Evolutionary conservation across 2,888 invertebrate genomes (phyloP), one percentile per base, ranked within the genome.

Genomic region (Pandemis heparana): DNA sequence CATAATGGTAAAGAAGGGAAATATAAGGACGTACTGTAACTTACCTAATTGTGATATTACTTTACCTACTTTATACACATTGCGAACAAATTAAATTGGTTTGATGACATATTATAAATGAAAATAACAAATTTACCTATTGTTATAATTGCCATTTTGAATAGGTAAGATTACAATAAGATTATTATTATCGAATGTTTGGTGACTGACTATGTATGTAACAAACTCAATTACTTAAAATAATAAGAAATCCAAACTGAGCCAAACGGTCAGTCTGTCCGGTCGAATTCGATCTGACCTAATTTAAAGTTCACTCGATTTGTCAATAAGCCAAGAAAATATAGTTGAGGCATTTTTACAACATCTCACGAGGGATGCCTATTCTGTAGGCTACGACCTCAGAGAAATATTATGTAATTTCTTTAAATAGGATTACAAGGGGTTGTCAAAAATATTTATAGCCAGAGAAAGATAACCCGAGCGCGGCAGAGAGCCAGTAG

Each of bases 181-280:
- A 32, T 32, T 43, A 43, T 1, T 0, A n/a, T 6, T n/a, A 48
- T 12, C 46, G 14, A 46, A n/a, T 48, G n/a, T 48, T n/a, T 6
- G 1, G 14, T 6, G 6, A 48, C 14, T 48, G n/a, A n/a, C n/a
- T n/a, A n/a, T n/a, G n/a, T n/a, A 48, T 6, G 6, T 6, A 1
- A 48, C 14, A 18, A 53, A 53, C 8, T 18, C 12, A 43, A 53
- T 18, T 18, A 53, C 18, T 18, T 56, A 39, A 46, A 10, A 68
- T 59, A 56, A 68, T 51, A 48, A 18, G 56, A 38, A 23, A 23
- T 12, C 56, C 46, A 63, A 75, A 66, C 66, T 71, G 53, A 69
- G 74, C 10, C 53, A 75, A 76, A 69, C 75, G 77, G 75, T 80
- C 75, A 76, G 74, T 71, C 62, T 71, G 71, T 62, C 69, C 72